Base-by-base conservation (phyloP, 2,888 invertebrate genomes). In the Osmoderma eremita region DNA sequence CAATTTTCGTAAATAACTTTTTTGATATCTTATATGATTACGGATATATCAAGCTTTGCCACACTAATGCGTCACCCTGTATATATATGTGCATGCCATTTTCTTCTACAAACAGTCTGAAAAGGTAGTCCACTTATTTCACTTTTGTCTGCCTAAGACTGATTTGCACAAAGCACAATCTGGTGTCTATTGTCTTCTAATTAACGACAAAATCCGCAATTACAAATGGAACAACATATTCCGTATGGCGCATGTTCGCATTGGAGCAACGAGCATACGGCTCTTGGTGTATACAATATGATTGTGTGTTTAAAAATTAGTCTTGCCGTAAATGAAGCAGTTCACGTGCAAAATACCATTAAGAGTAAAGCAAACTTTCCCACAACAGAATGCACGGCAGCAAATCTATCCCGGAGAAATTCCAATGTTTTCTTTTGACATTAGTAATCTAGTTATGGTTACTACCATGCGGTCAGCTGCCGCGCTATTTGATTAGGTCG, bases 401-500 rank as follows among this genome's bases (percentile, higher is more conserved):
- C 61, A 61, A 65, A 68, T 68, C 68, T 58, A 45, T 51, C 36
- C 68, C 53, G 62, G 67, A 62, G 63, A 67, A 68, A 61, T 51
- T 58, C 68, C 63, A 61, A 65, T 73, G 73, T 73, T 73, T 73
- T 72, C 73, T 72, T 73, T 73, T 71, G 70, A 72, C 69, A 72
- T 72, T 68, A 65, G 70, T 74, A 73, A 74, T 74, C 73, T 71
- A 70, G 72, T 74, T 74, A 73, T 70, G 69, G 69, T 64, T 64
- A 65, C 67, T n/a, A 70, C 70, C 71, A 70, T 71, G 75, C 71
- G 74, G 73, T 72, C 74, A 73, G 73, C 75, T 74, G 75, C 74
- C 69, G 71, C 68, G 72, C 70, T 75, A 76, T 76, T 75, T 76
- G 75, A 76, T 76, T 76, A 76, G 74, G 72, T 70, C 73, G 70